phyloP scores from a whole-genome alignment of 2,797 vertebrate species.

The Gallinago nigripennis region DNA sequence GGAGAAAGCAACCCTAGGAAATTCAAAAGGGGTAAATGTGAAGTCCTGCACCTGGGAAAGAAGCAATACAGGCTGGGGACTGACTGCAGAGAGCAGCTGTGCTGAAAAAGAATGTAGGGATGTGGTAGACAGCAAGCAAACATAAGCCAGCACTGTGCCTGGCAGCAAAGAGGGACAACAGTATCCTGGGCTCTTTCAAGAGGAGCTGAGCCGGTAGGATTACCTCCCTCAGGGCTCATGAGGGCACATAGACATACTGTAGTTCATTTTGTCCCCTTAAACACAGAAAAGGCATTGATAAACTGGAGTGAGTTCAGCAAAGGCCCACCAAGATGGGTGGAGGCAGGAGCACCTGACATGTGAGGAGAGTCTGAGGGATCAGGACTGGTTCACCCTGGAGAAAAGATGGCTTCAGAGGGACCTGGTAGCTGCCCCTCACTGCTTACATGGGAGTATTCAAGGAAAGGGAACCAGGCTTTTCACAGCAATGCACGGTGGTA shows the following conservation, averaged over 20 bases:
- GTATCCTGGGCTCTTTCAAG: not conserved
- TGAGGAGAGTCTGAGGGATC: not conserved
- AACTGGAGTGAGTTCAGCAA: not conserved
- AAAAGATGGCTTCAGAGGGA: not conserved
- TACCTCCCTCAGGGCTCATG: not conserved
- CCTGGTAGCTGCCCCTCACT: not conserved
- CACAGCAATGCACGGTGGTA: not conserved
- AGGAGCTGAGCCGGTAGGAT: not conserved
- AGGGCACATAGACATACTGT: not conserved
- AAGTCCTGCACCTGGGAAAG: not conserved
- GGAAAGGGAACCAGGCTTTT: not conserved
- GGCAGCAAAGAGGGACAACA: not conserved
- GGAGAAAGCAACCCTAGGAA: not conserved
- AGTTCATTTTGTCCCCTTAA: not conserved
- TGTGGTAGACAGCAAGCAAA: not conserved
- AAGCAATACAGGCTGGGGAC: not conserved
- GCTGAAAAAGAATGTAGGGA: fast-evolving
- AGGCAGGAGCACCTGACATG: not conserved
- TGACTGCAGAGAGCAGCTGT: not conserved
- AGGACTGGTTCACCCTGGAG: not conserved
- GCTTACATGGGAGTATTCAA: fast-evolving
- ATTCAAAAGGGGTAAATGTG: not conserved
- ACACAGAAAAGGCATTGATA: not conserved
- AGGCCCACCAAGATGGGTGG: not conserved
- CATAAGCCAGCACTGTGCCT: not conserved